A percentile compares a stretch with the other conserved stretches of the same genome.
Conservation (phyloP, 2,797 vertebrate genomes). For the Centropyge bicolor region DNA sequence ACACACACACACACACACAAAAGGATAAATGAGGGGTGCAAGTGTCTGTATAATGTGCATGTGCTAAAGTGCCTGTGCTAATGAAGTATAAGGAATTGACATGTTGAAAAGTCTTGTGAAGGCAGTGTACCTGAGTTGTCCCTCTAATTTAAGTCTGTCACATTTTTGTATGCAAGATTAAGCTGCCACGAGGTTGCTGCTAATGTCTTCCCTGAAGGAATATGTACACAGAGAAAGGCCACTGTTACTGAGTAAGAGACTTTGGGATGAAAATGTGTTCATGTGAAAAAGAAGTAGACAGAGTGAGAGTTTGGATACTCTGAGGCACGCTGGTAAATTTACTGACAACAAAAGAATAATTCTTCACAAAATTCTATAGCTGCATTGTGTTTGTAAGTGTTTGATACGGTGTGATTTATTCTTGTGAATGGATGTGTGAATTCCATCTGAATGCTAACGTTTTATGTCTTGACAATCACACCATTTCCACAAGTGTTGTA, state of each 20-base stretch:
- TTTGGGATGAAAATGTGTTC: not conserved
- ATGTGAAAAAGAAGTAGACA: constrained; percentile 10
- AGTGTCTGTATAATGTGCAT: constrained; percentile 26
- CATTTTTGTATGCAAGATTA: constrained; percentile 65
- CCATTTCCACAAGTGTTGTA: constrained; percentile 5
- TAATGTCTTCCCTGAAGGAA: constrained; percentile 52
- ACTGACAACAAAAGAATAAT: constrained; percentile 5
- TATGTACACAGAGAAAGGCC: constrained; percentile 19
- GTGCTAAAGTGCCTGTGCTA: constrained; percentile 32
- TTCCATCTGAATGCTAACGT: constrained; percentile 31
- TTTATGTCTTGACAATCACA: constrained; percentile 15
- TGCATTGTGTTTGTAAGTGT: not conserved
- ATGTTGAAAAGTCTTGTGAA: constrained; percentile 53
- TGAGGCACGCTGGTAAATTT: constrained; percentile 15
- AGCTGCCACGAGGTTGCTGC: constrained; percentile 59
- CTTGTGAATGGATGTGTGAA: constrained; percentile 30
- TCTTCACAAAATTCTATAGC: not conserved
- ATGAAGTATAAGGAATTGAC: constrained; percentile 58
- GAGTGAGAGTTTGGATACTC: not conserved
- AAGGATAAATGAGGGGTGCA: not conserved
- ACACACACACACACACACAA: not conserved
- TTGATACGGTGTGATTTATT: constrained; percentile 12
- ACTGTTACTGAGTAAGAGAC: constrained; percentile 17
- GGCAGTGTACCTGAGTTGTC: constrained; percentile 59
- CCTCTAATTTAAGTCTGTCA: constrained; percentile 66